A percentile compares a stretch with the other conserved stretches of the same genome.
Evolutionary conservation across 2,888 invertebrate species (phyloP).

Genomic region (Stenchaetothrips biformis): DNA sequence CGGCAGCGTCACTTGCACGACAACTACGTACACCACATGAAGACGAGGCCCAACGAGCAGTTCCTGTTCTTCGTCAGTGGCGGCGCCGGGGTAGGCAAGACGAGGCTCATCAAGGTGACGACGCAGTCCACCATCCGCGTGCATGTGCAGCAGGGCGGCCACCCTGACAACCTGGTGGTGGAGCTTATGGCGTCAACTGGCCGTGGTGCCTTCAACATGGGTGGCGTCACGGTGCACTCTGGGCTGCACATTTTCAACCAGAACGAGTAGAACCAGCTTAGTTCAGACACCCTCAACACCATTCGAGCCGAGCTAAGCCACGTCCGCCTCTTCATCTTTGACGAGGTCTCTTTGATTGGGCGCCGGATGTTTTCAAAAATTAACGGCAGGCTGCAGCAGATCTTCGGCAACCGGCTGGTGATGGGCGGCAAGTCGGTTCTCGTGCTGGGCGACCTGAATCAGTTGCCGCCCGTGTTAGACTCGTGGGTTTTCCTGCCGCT

Average conservation of each 20-base stretch:
- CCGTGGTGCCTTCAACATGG: conserved; percentile 39
- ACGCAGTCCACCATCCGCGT: too few relatives aligned
- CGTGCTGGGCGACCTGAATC: conserved; percentile 36
- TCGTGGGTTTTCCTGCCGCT: conserved; percentile 28
- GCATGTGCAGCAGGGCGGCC: too few relatives aligned
- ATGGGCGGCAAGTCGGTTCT: conserved; percentile 35
- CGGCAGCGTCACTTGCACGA: too few relatives aligned
- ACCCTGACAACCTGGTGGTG: too few relatives aligned
- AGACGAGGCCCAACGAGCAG: too few relatives aligned
- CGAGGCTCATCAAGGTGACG: too few relatives aligned
- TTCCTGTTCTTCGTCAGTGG: too few relatives aligned
- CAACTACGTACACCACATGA: too few relatives aligned
- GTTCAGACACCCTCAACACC: conserved; percentile 27
- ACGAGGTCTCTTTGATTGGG: too few relatives aligned
- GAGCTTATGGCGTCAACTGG: conserved; percentile 36
- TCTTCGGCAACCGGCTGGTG: conserved; percentile 27
- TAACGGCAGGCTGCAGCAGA: conserved; percentile 32
- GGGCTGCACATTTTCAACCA: conserved; percentile 35
- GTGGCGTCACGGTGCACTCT: conserved; percentile 39
- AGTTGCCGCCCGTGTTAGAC: conserved; percentile 37
- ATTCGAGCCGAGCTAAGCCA: conserved; percentile 23
- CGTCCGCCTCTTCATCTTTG: too few relatives aligned
- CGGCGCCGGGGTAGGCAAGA: too few relatives aligned
- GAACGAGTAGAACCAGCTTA: neutral
- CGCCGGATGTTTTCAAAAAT: too few relatives aligned